Conservation (phyloP, 2,113 vertebrate genomes). For the Proteles cristata region DNA sequence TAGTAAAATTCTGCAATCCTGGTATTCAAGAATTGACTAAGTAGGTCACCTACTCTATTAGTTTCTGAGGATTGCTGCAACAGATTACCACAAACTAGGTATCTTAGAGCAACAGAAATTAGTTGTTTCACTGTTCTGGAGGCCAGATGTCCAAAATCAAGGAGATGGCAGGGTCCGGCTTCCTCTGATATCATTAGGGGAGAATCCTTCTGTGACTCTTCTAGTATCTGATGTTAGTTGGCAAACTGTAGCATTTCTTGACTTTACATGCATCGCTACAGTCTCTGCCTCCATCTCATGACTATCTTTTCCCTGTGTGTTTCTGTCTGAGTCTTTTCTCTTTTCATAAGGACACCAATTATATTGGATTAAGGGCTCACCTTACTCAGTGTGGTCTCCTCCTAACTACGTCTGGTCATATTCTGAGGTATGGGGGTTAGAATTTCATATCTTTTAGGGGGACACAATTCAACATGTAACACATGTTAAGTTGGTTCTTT, state of each 20-base stretch:
- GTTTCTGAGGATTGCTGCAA: not conserved
- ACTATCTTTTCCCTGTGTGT: not conserved
- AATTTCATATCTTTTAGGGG: not conserved
- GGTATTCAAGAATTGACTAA: slow-evolving; percentile 2
- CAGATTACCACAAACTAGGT: not conserved
- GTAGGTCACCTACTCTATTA: not conserved
- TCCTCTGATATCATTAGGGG: not conserved
- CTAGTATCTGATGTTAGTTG: not conserved
- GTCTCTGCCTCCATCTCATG: not conserved
- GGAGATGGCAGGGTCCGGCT: not conserved
- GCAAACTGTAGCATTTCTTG: not conserved
- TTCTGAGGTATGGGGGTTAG: not conserved
- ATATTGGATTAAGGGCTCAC: not conserved
- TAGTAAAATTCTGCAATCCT: not conserved
- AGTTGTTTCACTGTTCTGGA: not conserved
- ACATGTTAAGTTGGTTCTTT: not conserved
- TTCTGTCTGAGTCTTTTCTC: not conserved
- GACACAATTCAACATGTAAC: not conserved
- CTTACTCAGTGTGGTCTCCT: not conserved
- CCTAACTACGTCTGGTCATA: not conserved
- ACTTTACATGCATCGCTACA: not conserved
- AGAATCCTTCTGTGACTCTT: not conserved
- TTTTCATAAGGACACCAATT: not conserved
- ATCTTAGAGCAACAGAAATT: not conserved
- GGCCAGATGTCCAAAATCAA: not conserved